Conservation (phyloP, 1,140 invertebrate genomes). For the Meloidogyne hapla region DNA sequence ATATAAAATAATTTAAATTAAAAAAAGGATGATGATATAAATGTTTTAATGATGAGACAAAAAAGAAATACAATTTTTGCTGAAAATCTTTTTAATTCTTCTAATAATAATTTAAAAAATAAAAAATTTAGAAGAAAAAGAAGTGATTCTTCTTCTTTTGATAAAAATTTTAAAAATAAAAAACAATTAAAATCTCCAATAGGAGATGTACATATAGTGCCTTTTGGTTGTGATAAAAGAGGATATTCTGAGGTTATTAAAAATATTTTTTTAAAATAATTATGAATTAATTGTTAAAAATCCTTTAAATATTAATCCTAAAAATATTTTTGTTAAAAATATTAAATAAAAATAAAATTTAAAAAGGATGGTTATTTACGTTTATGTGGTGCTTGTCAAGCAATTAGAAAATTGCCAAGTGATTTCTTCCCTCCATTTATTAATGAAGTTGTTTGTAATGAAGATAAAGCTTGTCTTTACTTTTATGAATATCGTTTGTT, state of each 20-base stretch:
- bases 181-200: constrained; percentile 18
- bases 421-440: constrained; percentile 64
- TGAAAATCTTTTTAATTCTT: neutral
- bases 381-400: constrained; percentile 62
- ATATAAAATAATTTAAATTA: neutral
- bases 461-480: constrained; percentile 64
- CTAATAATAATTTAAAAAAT: constrained; percentile 15
- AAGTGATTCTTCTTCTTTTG: no score
- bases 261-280: neutral
- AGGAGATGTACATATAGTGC: constrained; percentile 63
- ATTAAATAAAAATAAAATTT: no score
- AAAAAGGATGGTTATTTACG: constrained; percentile 58
- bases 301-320: no score
- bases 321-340: no score
- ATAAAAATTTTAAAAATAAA: neutral
- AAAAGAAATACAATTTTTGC: neutral
- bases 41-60: neutral
- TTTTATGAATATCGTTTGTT: constrained; percentile 64
- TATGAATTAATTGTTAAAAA: no score
- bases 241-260: constrained; percentile 48
- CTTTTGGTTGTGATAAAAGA: constrained; percentile 64
- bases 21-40: neutral
- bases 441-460: constrained; percentile 64
- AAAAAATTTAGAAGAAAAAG: neutral
- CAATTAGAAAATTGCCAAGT: constrained; percentile 61